Conservation (phyloP, 2,888 invertebrate species). For the Pammene aurita region DNA sequence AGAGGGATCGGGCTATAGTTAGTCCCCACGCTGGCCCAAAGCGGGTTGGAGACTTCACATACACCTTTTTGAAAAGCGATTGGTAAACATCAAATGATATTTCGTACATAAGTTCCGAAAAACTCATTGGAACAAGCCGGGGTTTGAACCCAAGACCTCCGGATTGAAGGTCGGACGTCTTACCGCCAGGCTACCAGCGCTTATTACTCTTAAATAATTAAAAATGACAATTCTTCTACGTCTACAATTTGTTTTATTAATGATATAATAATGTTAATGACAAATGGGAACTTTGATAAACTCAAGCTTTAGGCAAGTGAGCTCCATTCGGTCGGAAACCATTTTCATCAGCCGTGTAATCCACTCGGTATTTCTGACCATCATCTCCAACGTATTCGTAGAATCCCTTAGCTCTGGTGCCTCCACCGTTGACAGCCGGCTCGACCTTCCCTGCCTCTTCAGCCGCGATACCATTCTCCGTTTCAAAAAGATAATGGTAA, state of each 20-base stretch:
- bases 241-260: slow-evolving; percentile 26
- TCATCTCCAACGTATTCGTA: slow-evolving; percentile 87
- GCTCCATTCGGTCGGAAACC: slow-evolving; percentile 82
- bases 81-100: no score
- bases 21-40: no score
- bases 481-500: slow-evolving; percentile 85
- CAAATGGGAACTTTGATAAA: slow-evolving; percentile 28
- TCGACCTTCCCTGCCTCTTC: slow-evolving; percentile 85
- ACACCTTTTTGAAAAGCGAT: no score
- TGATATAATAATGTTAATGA: slow-evolving; percentile 9
- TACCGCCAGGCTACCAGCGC: no score
- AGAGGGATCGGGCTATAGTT: no score
- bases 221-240: slow-evolving; percentile 16
- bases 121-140: no score
- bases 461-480: slow-evolving; percentile 86
- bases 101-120: no score
- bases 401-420: slow-evolving; percentile 85
- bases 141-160: no score
- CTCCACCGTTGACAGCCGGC: slow-evolving; percentile 76
- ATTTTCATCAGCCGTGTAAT: slow-evolving; percentile 85
- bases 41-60: no score
- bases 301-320: slow-evolving; percentile 68
- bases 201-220: no score
- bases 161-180: no score
- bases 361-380: slow-evolving; percentile 81